Conservation (phyloP, 2,888 invertebrate species). For the Pristionchus japonicus region DNA sequence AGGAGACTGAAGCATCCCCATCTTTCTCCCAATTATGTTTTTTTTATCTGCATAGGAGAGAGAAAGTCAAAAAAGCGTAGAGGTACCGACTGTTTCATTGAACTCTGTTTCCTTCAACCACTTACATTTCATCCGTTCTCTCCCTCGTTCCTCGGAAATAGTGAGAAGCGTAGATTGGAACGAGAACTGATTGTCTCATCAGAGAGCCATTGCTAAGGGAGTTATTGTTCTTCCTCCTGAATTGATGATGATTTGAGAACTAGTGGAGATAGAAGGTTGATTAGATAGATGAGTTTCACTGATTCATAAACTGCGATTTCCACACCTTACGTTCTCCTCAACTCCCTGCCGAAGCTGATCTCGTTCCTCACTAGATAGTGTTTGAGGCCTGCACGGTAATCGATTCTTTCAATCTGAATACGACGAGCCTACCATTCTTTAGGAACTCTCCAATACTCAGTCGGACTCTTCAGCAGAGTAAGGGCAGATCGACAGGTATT, state of each 20-base stretch:
- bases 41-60: no score
- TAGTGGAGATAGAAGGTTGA: no score
- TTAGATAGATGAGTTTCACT: no score
- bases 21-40: no score
- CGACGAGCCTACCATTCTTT: not conserved
- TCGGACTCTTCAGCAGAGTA: not conserved
- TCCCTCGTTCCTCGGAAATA: not conserved
- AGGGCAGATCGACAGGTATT: constrained; percentile 21
- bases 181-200: constrained; percentile 44
- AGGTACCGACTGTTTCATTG: not conserved
- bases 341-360: not conserved
- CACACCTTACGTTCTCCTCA: constrained; percentile 32
- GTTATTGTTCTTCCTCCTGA: not conserved
- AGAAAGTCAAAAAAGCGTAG: no score
- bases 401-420: not conserved
- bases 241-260: no score
- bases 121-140: not conserved
- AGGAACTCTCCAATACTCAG: not conserved
- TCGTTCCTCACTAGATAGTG: not conserved
- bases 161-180: not conserved
- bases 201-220: constrained; percentile 44
- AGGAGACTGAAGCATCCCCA: not conserved
- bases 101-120: not conserved
- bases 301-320: no score
- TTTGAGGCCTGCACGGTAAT: not conserved